Evolutionary conservation across 2,113 vertebrate genomes (phyloP).

Genomic region (Oncorhynchus kisutch): DNA sequence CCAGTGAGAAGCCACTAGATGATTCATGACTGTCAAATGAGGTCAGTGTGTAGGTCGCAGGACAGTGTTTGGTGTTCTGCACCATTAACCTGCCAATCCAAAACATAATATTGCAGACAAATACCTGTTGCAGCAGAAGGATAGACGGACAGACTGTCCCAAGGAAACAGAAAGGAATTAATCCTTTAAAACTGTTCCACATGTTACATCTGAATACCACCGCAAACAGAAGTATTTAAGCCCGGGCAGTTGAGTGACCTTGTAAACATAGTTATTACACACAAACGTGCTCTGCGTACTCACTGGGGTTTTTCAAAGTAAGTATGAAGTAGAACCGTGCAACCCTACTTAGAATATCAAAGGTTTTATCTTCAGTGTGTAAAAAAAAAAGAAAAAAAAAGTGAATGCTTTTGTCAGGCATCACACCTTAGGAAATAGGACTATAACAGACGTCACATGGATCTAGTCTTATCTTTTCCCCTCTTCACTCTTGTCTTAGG

Average conservation of each 20-base stretch:
- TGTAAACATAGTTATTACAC: conserved; percentile 61
- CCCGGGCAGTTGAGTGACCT: conserved; percentile 57
- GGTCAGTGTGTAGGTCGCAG: conserved; percentile 58
- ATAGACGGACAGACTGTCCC: conserved; percentile 52
- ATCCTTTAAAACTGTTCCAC: conserved; percentile 73
- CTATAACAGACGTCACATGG: conserved; percentile 66
- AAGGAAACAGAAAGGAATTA: conserved; percentile 56
- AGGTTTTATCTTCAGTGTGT: conserved; percentile 60
- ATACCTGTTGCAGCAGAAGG: conserved; percentile 18
- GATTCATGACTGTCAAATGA: conserved; percentile 45
- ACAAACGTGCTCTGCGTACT: conserved; percentile 15
- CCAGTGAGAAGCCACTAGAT: not conserved
- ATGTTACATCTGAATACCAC: conserved; percentile 58
- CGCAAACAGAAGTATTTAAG: conserved; percentile 62
- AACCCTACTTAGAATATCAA: conserved; percentile 57
- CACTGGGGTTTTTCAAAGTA: conserved; percentile 35
- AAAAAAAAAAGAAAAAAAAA: conserved; percentile 20
- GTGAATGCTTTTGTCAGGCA: conserved; percentile 64
- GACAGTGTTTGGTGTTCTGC: conserved; percentile 52
- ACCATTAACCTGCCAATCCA: conserved; percentile 63
- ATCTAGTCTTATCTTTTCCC: conserved; percentile 81
- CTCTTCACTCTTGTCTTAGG: conserved; percentile 80
- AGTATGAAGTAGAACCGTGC: conserved; percentile 31
- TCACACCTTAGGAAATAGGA: conserved; percentile 67
- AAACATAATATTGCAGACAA: conserved; percentile 51